Evolutionary conservation across 2,113 vertebrate species (phyloP), one percentile per base, ranked within the genome.

Genomic region (Megaceryle torquata): DNA sequence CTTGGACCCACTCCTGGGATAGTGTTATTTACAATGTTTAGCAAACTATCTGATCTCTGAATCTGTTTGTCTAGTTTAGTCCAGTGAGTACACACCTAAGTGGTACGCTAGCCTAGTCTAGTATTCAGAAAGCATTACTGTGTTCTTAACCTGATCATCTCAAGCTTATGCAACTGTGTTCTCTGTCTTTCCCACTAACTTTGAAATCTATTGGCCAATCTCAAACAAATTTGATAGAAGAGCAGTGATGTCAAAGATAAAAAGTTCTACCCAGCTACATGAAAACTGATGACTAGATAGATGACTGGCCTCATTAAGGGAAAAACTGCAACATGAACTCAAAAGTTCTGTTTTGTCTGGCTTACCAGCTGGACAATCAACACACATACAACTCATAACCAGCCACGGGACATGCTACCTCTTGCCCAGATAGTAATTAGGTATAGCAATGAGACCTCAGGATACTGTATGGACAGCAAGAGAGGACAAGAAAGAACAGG

Each of bases 281-380:
- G 83, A 94, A 97, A 95, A 95, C 75, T 89, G 96, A 97, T 97
- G 96, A 96, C 86, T 92, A 86, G 83, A 89, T 51, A 92, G 86
- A 92, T 96, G 92, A 94, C 80, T 96, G 91, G 76, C 50, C 72
- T 95, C 72, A 84, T 92, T 91, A 95, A 93, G 91, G 76, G 83
- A 84, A 97, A 96, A 97, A 86, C 77, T 95, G 95, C 92, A 95
- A 92, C 6, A 2, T 92, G 94, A 97, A 96, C 95, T 94, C 80
- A 88, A 90, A 95, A 94, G 64, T 93, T 96, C 83, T 97, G 92
- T 95, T 96, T 96, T 93, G 96, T 96, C 96, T 97, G 95, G 72
- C 48, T 94, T 91, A 83, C 86, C 80, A 86, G 88, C 46, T 92
- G 95, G 94, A 95, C 96, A 91, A 84, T 94, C 92, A 96, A 68